A percentile compares a stretch with the other conserved stretches of the same genome.
Conservation (phyloP, 2,797 vertebrate species). For the Phataginus tricuspis region DNA sequence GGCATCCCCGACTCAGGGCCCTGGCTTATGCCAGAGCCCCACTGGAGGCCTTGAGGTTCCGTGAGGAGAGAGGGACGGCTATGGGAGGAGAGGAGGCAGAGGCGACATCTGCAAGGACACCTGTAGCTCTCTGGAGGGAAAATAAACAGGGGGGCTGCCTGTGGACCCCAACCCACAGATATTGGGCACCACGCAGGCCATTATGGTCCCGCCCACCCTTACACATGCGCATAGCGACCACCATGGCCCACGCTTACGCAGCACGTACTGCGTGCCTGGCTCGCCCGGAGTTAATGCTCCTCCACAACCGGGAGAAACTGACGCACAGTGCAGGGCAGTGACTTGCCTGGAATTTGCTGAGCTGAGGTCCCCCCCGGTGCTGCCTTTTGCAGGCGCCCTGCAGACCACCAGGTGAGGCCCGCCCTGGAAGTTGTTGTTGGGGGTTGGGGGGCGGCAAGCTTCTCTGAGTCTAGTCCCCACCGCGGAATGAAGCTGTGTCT, state of each 20-base stretch:
- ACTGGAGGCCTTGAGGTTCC: background rate
- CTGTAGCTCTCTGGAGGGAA: background rate
- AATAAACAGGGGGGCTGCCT: background rate
- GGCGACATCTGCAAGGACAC: no score
- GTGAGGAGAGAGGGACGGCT: background rate
- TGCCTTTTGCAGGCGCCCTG: background rate
- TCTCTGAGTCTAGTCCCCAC: background rate
- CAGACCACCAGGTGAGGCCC: background rate
- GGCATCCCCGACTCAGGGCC: background rate
- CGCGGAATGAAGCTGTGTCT: background rate
- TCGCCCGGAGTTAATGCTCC: background rate
- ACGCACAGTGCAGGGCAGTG: background rate
- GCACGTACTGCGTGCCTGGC: background rate
- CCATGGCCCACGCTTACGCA: accelerated
- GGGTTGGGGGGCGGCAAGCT: no score
- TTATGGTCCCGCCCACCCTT: no score
- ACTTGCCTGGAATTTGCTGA: background rate
- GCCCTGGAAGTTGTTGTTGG: background rate
- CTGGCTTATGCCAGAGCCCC: background rate
- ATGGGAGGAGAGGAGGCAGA: background rate
- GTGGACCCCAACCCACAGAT: accelerated
- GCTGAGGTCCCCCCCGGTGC: background rate
- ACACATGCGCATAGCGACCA: accelerated
- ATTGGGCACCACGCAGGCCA: accelerated
- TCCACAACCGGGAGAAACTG: background rate